Evolutionary conservation across 2,888 invertebrate species (phyloP).

Genomic region (Tortrix viridana): DNA sequence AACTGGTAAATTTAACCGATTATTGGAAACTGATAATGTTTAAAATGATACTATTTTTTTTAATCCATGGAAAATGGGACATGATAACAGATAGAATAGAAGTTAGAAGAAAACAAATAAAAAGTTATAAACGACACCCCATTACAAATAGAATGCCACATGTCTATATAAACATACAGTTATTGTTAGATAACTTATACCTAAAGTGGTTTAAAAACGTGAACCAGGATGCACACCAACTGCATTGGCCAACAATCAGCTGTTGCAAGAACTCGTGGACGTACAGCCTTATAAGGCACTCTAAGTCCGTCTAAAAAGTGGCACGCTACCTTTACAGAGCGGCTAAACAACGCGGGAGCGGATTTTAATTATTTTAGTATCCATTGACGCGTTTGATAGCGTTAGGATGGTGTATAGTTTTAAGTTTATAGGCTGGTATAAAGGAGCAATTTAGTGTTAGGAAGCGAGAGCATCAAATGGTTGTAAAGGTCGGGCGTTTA

Average conservation of each 20-base stretch:
- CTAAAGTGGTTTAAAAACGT: constrained; percentile 19
- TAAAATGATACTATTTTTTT: too few species aligned
- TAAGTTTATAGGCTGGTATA: neutral
- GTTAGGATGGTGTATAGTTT: neutral
- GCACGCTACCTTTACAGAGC: constrained; percentile 38
- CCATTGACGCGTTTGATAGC: neutral
- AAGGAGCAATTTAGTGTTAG: neutral
- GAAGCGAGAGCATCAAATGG: too few species aligned
- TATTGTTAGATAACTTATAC: constrained; percentile 38
- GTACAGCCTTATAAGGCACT: constrained; percentile 47
- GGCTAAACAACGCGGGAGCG: neutral
- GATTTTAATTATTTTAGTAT: neutral
- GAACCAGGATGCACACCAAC: constrained; percentile 42
- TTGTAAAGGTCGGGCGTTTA: too few species aligned
- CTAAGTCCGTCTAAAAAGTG: constrained; percentile 53
- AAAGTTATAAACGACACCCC: too few species aligned
- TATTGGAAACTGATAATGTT: too few species aligned
- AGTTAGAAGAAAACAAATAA: constrained; percentile 26
- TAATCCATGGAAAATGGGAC: too few species aligned
- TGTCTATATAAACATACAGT: neutral
- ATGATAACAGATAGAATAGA: neutral
- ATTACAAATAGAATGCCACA: neutral
- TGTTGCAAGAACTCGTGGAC: constrained; percentile 43
- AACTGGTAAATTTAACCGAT: too few species aligned
- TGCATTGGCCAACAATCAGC: constrained; percentile 42